Base-by-base conservation (phyloP, 1,140 invertebrate genomes). In the Tetraneura akinire region DNA sequence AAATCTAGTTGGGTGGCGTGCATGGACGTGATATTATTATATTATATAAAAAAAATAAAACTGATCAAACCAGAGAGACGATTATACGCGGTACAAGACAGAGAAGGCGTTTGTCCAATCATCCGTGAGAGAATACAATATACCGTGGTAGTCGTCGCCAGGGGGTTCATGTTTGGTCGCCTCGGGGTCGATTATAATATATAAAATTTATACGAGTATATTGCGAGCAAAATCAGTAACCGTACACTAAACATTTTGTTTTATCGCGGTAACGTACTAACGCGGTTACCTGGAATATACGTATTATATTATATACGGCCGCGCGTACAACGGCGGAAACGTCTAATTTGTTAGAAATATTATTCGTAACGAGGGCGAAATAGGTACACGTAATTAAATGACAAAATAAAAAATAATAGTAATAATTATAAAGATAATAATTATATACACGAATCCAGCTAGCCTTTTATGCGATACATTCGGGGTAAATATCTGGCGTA, bases 171-270 rank as follows among this genome's bases (percentile, higher is more conserved):
- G 29, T 64, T 16, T 32, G 60, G 60, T 32, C 32, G 32, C 60
- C 16, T 37, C n/a, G 18, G 18, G n/a, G 60, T 64, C 60, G 29
- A 64, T 64, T 64, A n/a, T n/a, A n/a, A n/a, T n/a, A n/a, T n/a
- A n/a, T n/a, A n/a, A n/a, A n/a, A n/a, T n/a, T n/a, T n/a, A n/a
- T n/a, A n/a, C n/a, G 29, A 29, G 16, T 64, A 18, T 32, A 37
- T 37, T 64, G 60, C n/a, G 29, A 64, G 60, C n/a, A 18, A 64
- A 64, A 64, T 64, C 60, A 37, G 29, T 37, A 37, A 37, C 29
- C 60, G 60, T 64, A 32, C 60, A 9, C 8, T n/a, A 10, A 10
- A 62, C 4, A n/a, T 26, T 23, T 23, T 42, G 23, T 45, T 21
- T 18, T 23, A 45, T 66, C n/a, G n/a, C 26, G 0, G 4, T 18